Conservation (phyloP, 2,113 vertebrate genomes). For the Alces alces region DNA sequence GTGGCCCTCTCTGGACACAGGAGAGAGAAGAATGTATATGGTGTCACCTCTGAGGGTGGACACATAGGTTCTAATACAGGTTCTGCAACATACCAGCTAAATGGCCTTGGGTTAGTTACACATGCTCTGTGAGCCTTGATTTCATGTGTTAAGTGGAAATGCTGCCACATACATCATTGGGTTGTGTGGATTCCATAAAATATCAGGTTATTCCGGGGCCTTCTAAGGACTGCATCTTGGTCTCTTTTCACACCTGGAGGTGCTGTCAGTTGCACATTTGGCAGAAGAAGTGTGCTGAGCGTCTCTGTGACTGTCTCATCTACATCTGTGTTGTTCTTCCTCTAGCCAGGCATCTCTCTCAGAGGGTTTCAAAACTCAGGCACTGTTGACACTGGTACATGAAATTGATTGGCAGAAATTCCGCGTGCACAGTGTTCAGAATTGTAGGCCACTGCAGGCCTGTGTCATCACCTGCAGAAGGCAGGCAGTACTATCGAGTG, state of each 20-base stretch:
- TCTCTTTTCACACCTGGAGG: not conserved
- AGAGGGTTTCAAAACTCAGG: not conserved
- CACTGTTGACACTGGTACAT: not conserved
- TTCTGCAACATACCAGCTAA: not conserved
- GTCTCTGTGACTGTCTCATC: not conserved
- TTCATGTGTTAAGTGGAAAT: not conserved
- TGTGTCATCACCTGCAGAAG: not conserved
- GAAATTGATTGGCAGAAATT: not conserved
- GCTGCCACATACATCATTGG: not conserved
- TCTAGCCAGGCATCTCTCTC: not conserved
- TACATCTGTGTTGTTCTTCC: not conserved
- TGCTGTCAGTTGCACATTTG: not conserved
- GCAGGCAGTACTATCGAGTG: not conserved
- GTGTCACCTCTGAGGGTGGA: no score
- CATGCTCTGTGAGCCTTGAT: not conserved
- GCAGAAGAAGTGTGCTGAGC: not conserved
- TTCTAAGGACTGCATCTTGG: not conserved
- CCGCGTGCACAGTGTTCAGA: fast-evolving
- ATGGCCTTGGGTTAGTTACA: not conserved
- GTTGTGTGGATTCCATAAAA: not conserved
- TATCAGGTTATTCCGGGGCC: not conserved
- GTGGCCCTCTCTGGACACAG: no score
- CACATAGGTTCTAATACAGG: not conserved
- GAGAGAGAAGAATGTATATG: no score
- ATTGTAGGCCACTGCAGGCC: no score